Conservation (phyloP, 1,140 invertebrate species). For the Dufourea novaeangliae region DNA sequence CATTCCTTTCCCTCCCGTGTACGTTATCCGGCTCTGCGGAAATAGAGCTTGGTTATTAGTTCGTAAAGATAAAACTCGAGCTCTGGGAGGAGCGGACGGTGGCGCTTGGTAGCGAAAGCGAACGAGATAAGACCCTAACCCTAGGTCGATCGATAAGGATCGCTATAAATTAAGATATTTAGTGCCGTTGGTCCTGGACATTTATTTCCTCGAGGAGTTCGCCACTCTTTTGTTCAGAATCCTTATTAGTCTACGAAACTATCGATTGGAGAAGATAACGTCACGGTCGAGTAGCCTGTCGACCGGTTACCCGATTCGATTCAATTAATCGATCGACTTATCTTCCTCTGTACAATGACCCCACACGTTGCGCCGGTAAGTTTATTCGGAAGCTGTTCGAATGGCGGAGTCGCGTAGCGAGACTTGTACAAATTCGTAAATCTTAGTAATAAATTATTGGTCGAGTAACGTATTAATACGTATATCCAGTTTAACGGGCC, state of each 20-base stretch:
- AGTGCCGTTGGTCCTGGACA: slow-evolving; percentile 32
- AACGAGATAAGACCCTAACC: slow-evolving; percentile 51
- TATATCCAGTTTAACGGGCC: not conserved
- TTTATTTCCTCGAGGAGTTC: slow-evolving; percentile 22
- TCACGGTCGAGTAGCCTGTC: slow-evolving; percentile 11
- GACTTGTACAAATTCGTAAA: slow-evolving; percentile 7
- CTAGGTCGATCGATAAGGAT: slow-evolving; percentile 53
- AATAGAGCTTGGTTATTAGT: slow-evolving; percentile 55
- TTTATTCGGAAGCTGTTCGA: slow-evolving; percentile 23
- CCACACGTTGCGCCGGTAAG: not conserved
- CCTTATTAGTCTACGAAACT: slow-evolving; percentile 40
- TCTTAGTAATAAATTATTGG: not conserved
- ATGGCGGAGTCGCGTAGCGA: not conserved
- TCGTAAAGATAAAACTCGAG: slow-evolving; percentile 48
- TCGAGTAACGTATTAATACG: not conserved
- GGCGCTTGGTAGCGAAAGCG: slow-evolving; percentile 43
- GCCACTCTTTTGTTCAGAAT: slow-evolving; percentile 20
- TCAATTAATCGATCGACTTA: slow-evolving; percentile 50
- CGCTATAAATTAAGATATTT: slow-evolving; percentile 59
- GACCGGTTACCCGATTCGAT: slow-evolving; percentile 15
- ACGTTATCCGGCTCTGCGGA: slow-evolving; percentile 3
- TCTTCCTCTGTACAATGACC: slow-evolving; percentile 16
- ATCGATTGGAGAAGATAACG: slow-evolving; percentile 45
- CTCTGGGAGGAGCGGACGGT: not conserved
- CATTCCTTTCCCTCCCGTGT: not conserved